Percentiles rank a stretch among this genome's conserved stretches.
Conservation (phyloP, 2,797 vertebrate genomes). For the Enteromius afrohamiltoni region DNA sequence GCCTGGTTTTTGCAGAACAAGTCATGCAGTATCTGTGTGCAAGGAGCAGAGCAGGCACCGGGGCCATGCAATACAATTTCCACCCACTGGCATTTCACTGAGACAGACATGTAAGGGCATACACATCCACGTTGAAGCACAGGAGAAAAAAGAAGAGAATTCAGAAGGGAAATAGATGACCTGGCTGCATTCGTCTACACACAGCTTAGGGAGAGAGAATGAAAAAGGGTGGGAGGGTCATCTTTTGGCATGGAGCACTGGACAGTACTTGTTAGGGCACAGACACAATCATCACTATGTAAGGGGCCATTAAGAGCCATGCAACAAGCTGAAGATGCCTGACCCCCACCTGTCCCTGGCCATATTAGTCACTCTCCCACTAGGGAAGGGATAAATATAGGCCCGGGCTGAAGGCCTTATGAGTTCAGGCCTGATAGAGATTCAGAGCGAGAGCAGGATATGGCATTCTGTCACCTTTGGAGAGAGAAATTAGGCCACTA, state of each 20-base stretch:
- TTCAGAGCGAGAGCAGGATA: conserved; percentile 25
- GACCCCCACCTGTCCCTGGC: conserved; percentile 75
- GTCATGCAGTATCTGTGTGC: conserved; percentile 7
- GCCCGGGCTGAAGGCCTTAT: conserved; percentile 69
- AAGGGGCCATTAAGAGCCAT: conserved; percentile 65
- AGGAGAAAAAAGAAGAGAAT: conserved; percentile 21
- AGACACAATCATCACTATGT: conserved; percentile 79
- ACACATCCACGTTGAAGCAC: not conserved
- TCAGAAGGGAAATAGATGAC: conserved; percentile 51
- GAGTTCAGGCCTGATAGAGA: conserved; percentile 62
- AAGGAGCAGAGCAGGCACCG: conserved; percentile 8
- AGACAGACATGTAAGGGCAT: conserved; percentile 48
- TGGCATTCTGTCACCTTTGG: conserved; percentile 49
- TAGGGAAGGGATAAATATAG: conserved; percentile 82
- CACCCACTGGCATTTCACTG: conserved; percentile 48
- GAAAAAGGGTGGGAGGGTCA: conserved; percentile 55
- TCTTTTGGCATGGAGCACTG: conserved; percentile 64
- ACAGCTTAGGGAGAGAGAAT: conserved; percentile 31
- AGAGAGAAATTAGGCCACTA: conserved; percentile 49
- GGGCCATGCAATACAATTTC: conserved; percentile 29
- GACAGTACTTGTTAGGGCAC: conserved; percentile 75
- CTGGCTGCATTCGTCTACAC: conserved; percentile 30
- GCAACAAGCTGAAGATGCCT: conserved; percentile 72
- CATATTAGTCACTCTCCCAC: conserved; percentile 78
- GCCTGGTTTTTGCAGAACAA: conserved; percentile 20